Conservation (phyloP, 2,113 vertebrate genomes). For the Spheniscus mendiculus region DNA sequence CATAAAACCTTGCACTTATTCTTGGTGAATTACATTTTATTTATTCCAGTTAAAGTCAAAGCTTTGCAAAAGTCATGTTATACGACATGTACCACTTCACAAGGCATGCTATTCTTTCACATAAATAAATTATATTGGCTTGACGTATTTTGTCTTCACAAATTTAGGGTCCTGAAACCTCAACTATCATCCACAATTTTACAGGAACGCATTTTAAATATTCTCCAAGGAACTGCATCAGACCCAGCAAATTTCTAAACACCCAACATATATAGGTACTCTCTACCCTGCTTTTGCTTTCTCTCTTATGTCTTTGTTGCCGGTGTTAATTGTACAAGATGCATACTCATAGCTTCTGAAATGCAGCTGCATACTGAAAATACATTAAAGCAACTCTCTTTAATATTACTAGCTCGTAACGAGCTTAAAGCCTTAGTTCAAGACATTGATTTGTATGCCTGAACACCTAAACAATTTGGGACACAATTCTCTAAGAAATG, state of each 20-base stretch:
- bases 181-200: background rate
- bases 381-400: background rate
- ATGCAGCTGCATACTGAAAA: background rate
- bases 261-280: background rate
- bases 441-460: background rate
- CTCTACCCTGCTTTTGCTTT: background rate
- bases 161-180: background rate
- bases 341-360: background rate
- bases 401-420: background rate
- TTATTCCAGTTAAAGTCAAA: background rate
- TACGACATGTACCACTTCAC: background rate
- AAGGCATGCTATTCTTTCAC: background rate
- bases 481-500: background rate
- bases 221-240: background rate
- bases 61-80: background rate
- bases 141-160: background rate
- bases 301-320: background rate
- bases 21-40: background rate
- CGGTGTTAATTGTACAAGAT: background rate
- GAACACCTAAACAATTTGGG: background rate
- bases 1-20: background rate
- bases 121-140: background rate
- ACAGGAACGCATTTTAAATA: background rate
- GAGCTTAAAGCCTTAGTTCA: background rate
- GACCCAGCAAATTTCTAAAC: background rate